phyloP scores from a whole-genome alignment of 2,797 vertebrate species.

The Brachyrhaphis roseni region DNA sequence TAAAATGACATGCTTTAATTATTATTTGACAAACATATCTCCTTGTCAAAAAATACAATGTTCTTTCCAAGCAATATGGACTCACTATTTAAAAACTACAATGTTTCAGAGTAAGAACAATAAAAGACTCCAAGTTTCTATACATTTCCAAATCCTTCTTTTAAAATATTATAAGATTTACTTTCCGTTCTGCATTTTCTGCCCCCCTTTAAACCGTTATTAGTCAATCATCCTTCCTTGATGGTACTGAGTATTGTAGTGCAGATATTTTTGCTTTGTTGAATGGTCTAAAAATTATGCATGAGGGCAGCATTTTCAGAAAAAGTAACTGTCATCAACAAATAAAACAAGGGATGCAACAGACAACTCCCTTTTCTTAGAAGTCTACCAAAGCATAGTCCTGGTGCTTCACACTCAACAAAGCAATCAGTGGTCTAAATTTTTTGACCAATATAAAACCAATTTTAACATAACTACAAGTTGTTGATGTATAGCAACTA shows the following conservation, averaged over 20 bases:
- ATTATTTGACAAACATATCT: background rate
- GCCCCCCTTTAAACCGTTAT: background rate
- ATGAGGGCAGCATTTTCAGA: background rate
- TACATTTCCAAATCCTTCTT: background rate
- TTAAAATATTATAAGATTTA: background rate
- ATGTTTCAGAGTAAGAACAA: background rate
- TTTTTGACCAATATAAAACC: background rate
- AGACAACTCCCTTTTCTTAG: background rate
- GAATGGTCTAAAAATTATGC: background rate
- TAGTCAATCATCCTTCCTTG: background rate
- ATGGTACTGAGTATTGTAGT: background rate
- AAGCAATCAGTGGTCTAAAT: background rate
- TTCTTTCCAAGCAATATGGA: background rate
- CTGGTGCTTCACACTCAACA: background rate
- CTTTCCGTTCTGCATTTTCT: slow-evolving; percentile 1
- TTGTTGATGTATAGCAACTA: background rate
- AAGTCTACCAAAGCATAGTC: background rate
- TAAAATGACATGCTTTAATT: background rate
- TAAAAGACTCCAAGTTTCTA: background rate
- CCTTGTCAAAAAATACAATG: background rate
- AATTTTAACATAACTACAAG: background rate
- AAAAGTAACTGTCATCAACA: background rate
- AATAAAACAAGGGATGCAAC: background rate
- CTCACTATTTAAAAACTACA: background rate
- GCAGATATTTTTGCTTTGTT: slow-evolving; percentile 1